phyloP scores from a whole-genome alignment of 2,888 invertebrate genomes.

The Leptinotarsa juncta region DNA sequence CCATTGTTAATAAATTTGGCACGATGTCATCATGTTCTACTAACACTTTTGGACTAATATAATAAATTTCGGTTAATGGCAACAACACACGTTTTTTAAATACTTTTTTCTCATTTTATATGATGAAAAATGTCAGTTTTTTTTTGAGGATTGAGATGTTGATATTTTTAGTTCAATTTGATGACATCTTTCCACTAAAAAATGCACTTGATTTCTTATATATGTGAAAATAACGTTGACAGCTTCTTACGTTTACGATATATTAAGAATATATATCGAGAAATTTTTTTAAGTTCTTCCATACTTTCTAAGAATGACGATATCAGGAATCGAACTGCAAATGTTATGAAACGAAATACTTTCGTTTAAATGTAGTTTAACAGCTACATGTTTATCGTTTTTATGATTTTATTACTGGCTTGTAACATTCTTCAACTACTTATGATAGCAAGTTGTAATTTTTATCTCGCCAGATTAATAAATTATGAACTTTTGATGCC shows the following conservation, averaged over 20 bases:
- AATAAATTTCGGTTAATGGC: not conserved
- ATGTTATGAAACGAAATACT: not conserved
- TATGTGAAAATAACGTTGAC: not conserved
- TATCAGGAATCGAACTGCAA: not conserved
- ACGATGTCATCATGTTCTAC: slow-evolving; percentile 5
- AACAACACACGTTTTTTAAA: not conserved
- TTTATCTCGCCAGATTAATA: not conserved
- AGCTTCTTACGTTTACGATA: not conserved
- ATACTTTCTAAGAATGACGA: not conserved
- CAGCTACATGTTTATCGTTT: not conserved
- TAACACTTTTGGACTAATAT: not conserved
- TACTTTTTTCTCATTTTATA: not conserved
- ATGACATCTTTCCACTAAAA: not conserved
- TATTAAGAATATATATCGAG: not conserved
- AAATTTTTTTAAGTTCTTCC: not conserved
- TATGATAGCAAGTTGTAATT: not conserved
- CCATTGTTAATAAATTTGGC: not conserved
- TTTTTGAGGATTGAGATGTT: not conserved
- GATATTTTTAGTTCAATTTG: not conserved
- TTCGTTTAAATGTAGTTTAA: too few species aligned
- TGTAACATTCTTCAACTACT: not conserved
- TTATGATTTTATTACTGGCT: not conserved
- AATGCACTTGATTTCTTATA: slow-evolving; percentile 1
- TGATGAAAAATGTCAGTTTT: not conserved
- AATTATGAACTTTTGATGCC: not conserved